Evolutionary conservation across 2,113 vertebrate species (phyloP), one percentile per base, ranked within the genome.

Genomic region (Motacilla tschutschensis): DNA sequence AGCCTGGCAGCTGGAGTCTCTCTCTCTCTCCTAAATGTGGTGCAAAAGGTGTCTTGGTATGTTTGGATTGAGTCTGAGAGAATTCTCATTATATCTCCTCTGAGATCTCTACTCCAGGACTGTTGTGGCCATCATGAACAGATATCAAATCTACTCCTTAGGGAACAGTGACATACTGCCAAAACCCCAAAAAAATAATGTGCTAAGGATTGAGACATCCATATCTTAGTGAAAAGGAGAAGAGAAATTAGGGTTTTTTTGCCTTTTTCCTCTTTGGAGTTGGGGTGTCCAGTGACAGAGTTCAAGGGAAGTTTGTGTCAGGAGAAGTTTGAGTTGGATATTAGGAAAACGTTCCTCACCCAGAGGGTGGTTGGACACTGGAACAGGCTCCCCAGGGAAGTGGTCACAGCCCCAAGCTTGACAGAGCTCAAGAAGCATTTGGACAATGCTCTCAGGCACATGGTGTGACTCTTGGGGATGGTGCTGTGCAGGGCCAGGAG

Each of bases 311-410:
- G 20, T 35, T 54, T 64, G 20, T 48, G 8, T 26, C 35, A 25
- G 10, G 16, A 7, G 4, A 65, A 6, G 17, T 36, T 65, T 50
- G 12, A 4, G 1, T 43, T 50, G 43, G 16, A 35, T 74, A 18
- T 26, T 6, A 36, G 36, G 17, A 8, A n/a, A 58, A 58, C 1
- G 1, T 26, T 65, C 12, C 26, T 43, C 17, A 50, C 7, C 14
- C 51, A 36, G 36, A 26, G 11, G 6, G 11, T 36, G 21, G 0
- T 0, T 65, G 51, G 25, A 2, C 44, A 22, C 26, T 17, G 43
- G 31, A 50, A 43, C 17, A 50, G 24, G 9, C 14, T 83, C 5
- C 25, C 14, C 16, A 31, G 8, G 7, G 5, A 17, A 48, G 29
- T 25, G 43, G 2, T 21, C 51, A 50, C 17, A 43, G 26, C 31